Evolutionary conservation across 2,113 vertebrate genomes (phyloP), one percentile per base, ranked within the genome.

Genomic region (Nematolebias whitei): DNA sequence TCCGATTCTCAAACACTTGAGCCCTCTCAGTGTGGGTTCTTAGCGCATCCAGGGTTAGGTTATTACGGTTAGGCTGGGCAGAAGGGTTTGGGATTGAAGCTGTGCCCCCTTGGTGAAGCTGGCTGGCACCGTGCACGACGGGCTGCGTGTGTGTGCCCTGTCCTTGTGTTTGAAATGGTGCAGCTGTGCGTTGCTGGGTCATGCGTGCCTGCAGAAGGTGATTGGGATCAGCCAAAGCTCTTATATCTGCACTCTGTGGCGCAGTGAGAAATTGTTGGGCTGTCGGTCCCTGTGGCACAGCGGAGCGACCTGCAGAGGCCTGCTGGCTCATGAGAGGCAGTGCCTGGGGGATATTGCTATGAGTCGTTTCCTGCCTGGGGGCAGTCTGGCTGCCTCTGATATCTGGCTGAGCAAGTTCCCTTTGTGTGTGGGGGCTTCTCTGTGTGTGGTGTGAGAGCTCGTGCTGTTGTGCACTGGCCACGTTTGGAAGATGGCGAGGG

Each of bases 161-260:
- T 40, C 57, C 74, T 67, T 48, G 76, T 47, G 39, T 68, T 75
- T 80, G 84, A 48, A 74, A 14, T 10, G 55, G 57, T 39, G 43
- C 72, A 9, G 55, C 67, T 82, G 61, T 82, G 19, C 60, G 72
- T 57, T 84, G 81, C 22, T 73, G 71, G 45, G 53, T 58, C 68
- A 60, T 54, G 44, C 68, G 71, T n/a, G 81, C 29, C 63, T 86
- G 88, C 32, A 62, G 74, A 78, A 89, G 85, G 75, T 89, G 88
- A 85, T 90, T 90, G 56, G 86, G 88, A 83, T 91, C 88, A 59
- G 71, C 85, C 71, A 85, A 71, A 54, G 85, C 87, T 82, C 78
- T 84, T 45, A 79, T 71, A 67, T 88, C 82, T 10, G 63, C 41
- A 18, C 49, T 54, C 60, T 44, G 67, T 2, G 26, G 74, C 26